A percentile compares a stretch with the other conserved stretches of the same genome.
Conservation (phyloP, 2,113 vertebrate genomes). For the Pleuronectes platessa region DNA sequence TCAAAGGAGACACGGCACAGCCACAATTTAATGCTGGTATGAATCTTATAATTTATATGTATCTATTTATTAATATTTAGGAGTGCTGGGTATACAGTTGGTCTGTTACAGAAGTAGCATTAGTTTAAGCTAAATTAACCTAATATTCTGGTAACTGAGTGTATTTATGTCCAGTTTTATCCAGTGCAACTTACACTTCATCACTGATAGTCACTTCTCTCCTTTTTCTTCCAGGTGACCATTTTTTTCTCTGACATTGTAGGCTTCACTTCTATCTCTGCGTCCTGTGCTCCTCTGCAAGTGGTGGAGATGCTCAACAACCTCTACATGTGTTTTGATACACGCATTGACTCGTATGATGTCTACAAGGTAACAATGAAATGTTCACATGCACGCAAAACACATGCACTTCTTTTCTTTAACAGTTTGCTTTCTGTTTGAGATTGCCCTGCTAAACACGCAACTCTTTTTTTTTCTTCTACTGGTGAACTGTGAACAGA, state of each 20-base stretch:
- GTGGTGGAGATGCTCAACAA: conserved; percentile 93
- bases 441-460: no score
- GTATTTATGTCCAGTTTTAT: background rate
- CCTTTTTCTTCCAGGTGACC: conserved; percentile 82
- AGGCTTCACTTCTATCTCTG: conserved; percentile 90
- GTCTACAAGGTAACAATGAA: conserved; percentile 88
- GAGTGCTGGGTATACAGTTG: no score
- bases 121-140: background rate
- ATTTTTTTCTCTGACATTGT: conserved; percentile 93
- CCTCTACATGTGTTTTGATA: conserved; percentile 90
- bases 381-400: background rate
- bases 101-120: no score
- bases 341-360: conserved; percentile 88
- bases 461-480: no score
- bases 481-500: no score
- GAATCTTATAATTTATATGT: no score
- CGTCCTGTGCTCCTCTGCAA: conserved; percentile 89
- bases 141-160: background rate
- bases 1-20: no score
- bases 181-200: background rate
- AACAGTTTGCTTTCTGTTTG: no score
- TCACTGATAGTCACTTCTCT: background rate
- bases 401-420: no score
- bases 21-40: no score
- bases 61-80: no score